Base-by-base conservation (phyloP, 2,888 invertebrate genomes). In the Helicoverpa assulta region DNA sequence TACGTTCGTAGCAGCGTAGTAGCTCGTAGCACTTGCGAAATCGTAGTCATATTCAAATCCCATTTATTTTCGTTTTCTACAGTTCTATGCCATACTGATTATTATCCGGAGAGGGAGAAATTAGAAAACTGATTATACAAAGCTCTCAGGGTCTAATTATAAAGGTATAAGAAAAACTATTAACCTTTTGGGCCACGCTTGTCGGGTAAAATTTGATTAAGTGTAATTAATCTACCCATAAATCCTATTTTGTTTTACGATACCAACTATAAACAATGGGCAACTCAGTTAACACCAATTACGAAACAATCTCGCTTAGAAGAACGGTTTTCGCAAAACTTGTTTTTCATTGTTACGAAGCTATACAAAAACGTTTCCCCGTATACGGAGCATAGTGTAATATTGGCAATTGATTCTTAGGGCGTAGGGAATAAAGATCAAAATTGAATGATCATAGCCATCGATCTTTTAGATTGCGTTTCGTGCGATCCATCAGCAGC, bases 371-470 rank as follows among this genome's bases (percentile, higher is more conserved):
- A 52, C 55, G 56, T 70, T 66, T 57, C 16, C 18, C 26, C 37
- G 10, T 59, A 50, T 62, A 58, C 51, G 51, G 40, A 62, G 51
- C 50, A 33, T 52, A 52, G 61, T 58, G 19, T 21, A 6, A 56
- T 59, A 78, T 62, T 67, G 26, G 14, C 54, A 43, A 69, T 67
- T 47, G 33, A n/a, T 53, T 56, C 81, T 70, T 77, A 4, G 0
- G 12, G 16, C 50, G n/a, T 65, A 70, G 51, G 55, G 60, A 70
- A 76, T 79, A 81, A 19, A 62, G 66, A 57, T 70, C 69, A 79
- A 73, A 76, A 75, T 76, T 76, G 72, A 82, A 81, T 72, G 67
- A 75, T 78, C 54, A 52, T 52, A 18, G 58, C 50, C 55, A 76
- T 81, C 71, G 74, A 73, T 78, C 64, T 73, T 57, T 55, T 62